Base-by-base conservation (phyloP, 1,140 invertebrate genomes). In the Leptinotarsa texana region DNA sequence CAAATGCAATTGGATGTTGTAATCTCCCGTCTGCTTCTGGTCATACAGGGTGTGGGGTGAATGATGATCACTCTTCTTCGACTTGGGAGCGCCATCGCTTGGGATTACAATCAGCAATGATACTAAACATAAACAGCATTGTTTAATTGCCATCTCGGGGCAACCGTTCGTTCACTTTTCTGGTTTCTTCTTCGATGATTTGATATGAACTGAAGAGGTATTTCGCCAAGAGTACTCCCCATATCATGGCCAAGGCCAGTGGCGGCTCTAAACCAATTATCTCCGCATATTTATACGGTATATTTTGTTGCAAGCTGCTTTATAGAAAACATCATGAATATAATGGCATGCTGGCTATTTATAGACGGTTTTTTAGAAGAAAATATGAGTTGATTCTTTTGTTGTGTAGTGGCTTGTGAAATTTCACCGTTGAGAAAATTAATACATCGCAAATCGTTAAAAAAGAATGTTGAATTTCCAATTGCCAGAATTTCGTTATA, bases 1-100 rank as follows among this genome's bases (percentile, higher is more conserved):
- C 68, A 94, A 84, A 82, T 93, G 90, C 63, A 95, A 86, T 80
- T 93, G 92, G 62, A 95, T 90, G 85, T 95, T 94, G 76, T 92
- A 87, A 74, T 93, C 90, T 4, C 93, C 93, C 2, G 89, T 90
- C 84, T 95, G 93, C 48, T 91, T 89, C 82, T 94, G 92, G 84
- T 94, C 92, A 83, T 90, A 92, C 18, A 80, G 78, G 5, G 78
- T 73, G 13, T 76, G 71, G 63, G 48, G 48, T 70, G 73, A 3
- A 11, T 42, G 4, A 21, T 69, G 62, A 74, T 78, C 48, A 63
- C 61, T 78, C 18, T 69, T 69, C 68, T 76, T 79, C 47, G 75
- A 77, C 47, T 72, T 76, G n/a, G 78, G 76, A 22, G 78, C 75
- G 47, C 49, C 65, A 47, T 73, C n/a, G 6, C 24, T 6, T 5